Evolutionary conservation across 2,888 invertebrate genomes (phyloP), one percentile per base, ranked within the genome.

Genomic region (Cyaniris semiargus): DNA sequence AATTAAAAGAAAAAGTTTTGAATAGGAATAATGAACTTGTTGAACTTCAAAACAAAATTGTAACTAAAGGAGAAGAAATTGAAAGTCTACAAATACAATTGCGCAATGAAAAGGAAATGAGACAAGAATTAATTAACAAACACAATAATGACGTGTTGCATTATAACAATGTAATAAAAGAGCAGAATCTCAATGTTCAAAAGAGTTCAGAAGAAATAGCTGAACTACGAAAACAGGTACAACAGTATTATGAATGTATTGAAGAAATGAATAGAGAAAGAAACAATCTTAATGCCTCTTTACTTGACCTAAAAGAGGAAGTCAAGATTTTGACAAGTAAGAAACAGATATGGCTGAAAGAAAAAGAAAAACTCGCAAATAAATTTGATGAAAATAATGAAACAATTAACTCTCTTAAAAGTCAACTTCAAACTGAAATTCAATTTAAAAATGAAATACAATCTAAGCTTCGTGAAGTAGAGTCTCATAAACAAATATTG

Each of bases 1-100:
- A 89, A 76, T 80, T 92, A 6, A 92, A 92, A 80, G 92, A 91
- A 82, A 92, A 92, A 81, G 86, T 92, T 5, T 81, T 89, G 18
- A 92, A 92, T 78, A 87, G 91, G 79, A 92, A 91, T 80, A 91
- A 92, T 84, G 92, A 92, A 83, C 81, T 92, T 8, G 89, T 92
- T 56, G 91, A 92, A 81, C 79, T 91, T 77, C 92, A 92, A 83
- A 89, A 92, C 80, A 90, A 86, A 79, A 83, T 90, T 80, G 86
- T 87, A 56, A 84, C 86, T 79, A 90, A 89, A 60, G 89, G 90
- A 76, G 91, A 92, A 83, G 83, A 83, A 78, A 89, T 92, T 72
- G 91, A 92, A 81, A 80, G 82, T 6, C 80, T 91, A 4, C 87
- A 89, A 80, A 81, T 86, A 10, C 86, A 89, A 38, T 79, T 91